Percentiles rank a stretch among this genome's conserved stretches.
phyloP scores from a whole-genome alignment of 2,888 invertebrate genomes.

The Eudemis profundana region DNA sequence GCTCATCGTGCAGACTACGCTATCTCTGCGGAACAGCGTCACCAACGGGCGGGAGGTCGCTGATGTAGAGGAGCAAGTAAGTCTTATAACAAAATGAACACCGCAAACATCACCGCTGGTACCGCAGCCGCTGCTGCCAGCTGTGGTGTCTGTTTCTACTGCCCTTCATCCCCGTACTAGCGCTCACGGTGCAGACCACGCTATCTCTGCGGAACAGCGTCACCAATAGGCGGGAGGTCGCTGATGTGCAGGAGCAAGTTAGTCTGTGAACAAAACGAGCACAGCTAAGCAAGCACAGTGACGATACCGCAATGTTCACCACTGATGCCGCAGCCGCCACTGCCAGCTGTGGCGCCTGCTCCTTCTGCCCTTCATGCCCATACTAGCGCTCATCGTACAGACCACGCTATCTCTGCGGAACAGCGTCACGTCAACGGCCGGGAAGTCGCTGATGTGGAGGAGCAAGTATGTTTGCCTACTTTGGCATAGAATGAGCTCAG shows the following conservation, averaged over 20 bases:
- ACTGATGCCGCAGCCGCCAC: conserved; percentile 78
- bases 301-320: conserved; percentile 53
- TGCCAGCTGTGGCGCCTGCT: conserved; percentile 87
- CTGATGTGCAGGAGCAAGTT: conserved; percentile 94
- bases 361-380: conserved; percentile 93
- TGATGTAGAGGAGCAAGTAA: conserved; percentile 93
- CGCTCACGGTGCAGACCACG: conserved; percentile 93
- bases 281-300: conserved; percentile 85
- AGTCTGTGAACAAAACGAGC: not conserved
- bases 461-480: conserved; percentile 87
- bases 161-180: conserved; percentile 94
- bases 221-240: conserved; percentile 91
- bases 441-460: conserved; percentile 93
- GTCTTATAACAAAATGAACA: not conserved
- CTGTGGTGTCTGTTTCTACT: conserved; percentile 89
- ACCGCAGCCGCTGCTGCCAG: conserved; percentile 78
- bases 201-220: conserved; percentile 91
- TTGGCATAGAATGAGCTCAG: conserved; percentile 63
- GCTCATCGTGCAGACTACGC: conserved; percentile 92
- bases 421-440: conserved; percentile 90
- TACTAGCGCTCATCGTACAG: conserved; percentile 93
- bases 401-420: conserved; percentile 91
- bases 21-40: conserved; percentile 90
- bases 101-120: conserved; percentile 65
- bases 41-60: conserved; percentile 91